Evolutionary conservation across 2,113 vertebrate species (phyloP).

Genomic region (Chaetodon trifascialis): DNA sequence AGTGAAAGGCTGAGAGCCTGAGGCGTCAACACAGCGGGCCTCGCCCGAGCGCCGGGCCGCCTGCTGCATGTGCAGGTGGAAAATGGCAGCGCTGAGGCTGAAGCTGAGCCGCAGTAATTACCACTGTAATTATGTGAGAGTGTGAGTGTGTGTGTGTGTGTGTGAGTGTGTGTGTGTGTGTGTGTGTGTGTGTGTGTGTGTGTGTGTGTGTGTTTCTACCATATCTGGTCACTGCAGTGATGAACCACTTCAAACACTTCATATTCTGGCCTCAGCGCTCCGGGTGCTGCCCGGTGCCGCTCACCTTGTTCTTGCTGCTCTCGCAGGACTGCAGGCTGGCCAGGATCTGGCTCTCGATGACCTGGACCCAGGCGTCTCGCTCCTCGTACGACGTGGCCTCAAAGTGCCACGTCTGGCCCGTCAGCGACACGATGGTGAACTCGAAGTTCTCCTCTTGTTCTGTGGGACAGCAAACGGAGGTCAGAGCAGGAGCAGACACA

Average conservation of each 20-base stretch:
- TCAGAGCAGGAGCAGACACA: neutral
- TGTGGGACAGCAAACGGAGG: slow-evolving; percentile 70
- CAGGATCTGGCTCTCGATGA: slow-evolving; percentile 97
- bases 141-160: too few relatives aligned
- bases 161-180: slow-evolving; percentile 26
- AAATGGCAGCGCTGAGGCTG: slow-evolving; percentile 54
- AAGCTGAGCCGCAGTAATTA: slow-evolving; percentile 69
- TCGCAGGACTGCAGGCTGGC: slow-evolving; percentile 97
- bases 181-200: neutral
- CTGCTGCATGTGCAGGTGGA: slow-evolving; percentile 45
- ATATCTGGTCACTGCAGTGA: neutral
- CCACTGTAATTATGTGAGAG: slow-evolving; percentile 73
- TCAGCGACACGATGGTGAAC: slow-evolving; percentile 97
- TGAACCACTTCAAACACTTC: too few relatives aligned
- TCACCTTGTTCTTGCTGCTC: slow-evolving; percentile 99
- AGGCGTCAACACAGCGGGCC: slow-evolving; percentile 76
- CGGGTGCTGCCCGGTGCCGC: neutral
- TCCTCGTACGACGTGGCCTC: slow-evolving; percentile 97
- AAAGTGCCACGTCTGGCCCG: slow-evolving; percentile 97
- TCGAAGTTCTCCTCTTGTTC: slow-evolving; percentile 99
- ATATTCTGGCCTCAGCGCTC: too few relatives aligned
- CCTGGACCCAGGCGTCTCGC: slow-evolving; percentile 96
- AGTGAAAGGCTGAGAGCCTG: slow-evolving; percentile 62
- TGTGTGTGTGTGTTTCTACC: neutral
- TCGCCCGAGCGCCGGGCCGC: slow-evolving; percentile 20